phyloP scores from a whole-genome alignment of 2,113 vertebrate genomes.

The Tiliqua scincoides region DNA sequence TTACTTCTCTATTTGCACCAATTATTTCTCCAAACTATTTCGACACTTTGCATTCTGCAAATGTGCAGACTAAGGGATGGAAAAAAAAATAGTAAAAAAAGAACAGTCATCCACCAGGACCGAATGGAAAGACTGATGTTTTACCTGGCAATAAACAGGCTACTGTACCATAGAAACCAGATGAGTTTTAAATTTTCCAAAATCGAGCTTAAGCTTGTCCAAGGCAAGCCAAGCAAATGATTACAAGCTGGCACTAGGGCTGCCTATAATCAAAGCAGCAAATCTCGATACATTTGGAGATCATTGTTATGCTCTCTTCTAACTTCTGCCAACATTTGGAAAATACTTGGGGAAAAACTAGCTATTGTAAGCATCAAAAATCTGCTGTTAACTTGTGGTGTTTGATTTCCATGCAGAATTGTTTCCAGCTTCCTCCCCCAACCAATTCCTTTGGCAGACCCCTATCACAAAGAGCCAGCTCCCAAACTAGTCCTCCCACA shows the following conservation, averaged over 20 bases:
- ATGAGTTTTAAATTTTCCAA: constrained; percentile 33
- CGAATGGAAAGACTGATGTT: constrained; percentile 54
- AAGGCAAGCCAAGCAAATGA: constrained; percentile 27
- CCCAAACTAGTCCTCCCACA: neutral
- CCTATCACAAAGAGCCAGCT: too few relatives aligned
- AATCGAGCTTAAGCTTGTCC: constrained; percentile 49
- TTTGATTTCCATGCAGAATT: neutral
- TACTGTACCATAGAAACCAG: constrained; percentile 48
- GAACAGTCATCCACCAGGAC: neutral
- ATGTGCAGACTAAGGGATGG: neutral
- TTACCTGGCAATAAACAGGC: constrained; percentile 39
- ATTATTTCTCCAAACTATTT: neutral
- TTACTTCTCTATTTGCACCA: too few relatives aligned
- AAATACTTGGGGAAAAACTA: neutral
- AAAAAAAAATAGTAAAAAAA: neutral
- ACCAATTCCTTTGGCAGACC: neutral
- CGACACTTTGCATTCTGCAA: neutral
- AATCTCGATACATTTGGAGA: constrained; percentile 23
- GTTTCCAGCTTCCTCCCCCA: neutral
- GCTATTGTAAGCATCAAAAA: neutral
- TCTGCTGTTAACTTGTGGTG: neutral
- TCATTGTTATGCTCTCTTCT: neutral
- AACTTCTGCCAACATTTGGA: neutral
- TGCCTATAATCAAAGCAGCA: neutral
- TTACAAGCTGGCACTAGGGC: neutral